A percentile compares a stretch with the other conserved stretches of the same genome.
These are phyloP conservation scores for Gracilinanus agilis DNA, from an alignment of 2,113 vertebrate species.

Conservation along the genomic window DNA sequence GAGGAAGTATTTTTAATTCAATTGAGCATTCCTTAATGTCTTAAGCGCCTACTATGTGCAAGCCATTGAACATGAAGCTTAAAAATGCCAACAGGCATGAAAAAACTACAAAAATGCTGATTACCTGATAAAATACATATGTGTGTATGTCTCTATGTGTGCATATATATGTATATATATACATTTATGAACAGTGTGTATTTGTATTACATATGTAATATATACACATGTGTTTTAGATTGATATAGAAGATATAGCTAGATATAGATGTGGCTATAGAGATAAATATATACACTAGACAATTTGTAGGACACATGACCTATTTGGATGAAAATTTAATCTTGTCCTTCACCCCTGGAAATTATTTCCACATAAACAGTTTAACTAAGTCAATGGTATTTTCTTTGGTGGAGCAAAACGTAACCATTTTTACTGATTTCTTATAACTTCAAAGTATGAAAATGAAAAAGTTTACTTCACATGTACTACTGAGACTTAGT, in stretches of 20 bases:
- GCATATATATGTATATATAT: not conserved
- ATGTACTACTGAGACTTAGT: not conserved
- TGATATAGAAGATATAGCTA: not conserved
- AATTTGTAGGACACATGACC: not conserved
- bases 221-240: not conserved
- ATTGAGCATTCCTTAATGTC: not conserved
- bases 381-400: not conserved
- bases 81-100: not conserved
- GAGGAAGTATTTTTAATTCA: not conserved
- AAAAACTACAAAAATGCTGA: not conserved
- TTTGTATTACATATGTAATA: not conserved
- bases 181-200: not conserved
- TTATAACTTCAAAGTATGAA: not conserved
- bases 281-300: not conserved
- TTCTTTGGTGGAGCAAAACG: not conserved
- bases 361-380: not conserved
- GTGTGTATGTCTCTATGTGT: not conserved
- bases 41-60: not conserved
- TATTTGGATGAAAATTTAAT: not conserved
- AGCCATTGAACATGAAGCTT: not conserved
- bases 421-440: not conserved
- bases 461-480: not conserved
- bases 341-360: not conserved
- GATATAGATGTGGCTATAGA: not conserved
- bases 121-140: not conserved